Conservation (phyloP, 92 coral and sea anemone species). For the Zoanthus sansibaricus region DNA sequence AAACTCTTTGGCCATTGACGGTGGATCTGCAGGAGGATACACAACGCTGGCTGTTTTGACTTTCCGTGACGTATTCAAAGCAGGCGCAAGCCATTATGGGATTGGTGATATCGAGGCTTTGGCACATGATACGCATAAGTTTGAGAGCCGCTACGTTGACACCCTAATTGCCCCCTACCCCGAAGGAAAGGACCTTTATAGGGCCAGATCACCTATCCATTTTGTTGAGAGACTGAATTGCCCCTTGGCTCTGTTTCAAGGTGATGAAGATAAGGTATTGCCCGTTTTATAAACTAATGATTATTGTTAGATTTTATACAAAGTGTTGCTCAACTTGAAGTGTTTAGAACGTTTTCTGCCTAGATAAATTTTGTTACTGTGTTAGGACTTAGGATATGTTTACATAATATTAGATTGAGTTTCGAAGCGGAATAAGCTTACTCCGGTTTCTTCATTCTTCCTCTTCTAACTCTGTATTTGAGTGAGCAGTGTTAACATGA, state of each 20-base stretch:
- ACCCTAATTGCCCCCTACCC: slow-evolving; percentile 85
- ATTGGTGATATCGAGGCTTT: slow-evolving; percentile 79
- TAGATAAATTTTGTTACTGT: not conserved
- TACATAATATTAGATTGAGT: too few species aligned
- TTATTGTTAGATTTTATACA: too few species aligned
- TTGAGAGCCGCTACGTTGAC: slow-evolving; percentile 89
- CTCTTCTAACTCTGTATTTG: too few species aligned
- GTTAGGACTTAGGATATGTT: not conserved
- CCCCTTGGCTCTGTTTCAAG: slow-evolving; percentile 88
- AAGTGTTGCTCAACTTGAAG: too few species aligned
- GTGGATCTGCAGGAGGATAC: slow-evolving; percentile 97
- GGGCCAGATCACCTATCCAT: slow-evolving; percentile 85
- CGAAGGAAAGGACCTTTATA: slow-evolving; percentile 61
- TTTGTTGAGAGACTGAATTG: slow-evolving; percentile 72
- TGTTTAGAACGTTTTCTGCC: too few species aligned
- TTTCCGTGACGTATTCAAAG: slow-evolving; percentile 84
- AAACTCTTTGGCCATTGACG: slow-evolving; percentile 77
- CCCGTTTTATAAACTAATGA: not conserved
- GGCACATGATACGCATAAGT: slow-evolving; percentile 88
- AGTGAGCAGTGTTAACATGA: too few species aligned
- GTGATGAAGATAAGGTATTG: slow-evolving; percentile 91
- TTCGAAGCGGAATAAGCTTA: too few species aligned
- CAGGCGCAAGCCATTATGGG: slow-evolving; percentile 91
- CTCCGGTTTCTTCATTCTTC: too few species aligned
- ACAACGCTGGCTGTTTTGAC: slow-evolving; percentile 87